Percentiles rank a stretch among this genome's conserved stretches.
These are phyloP conservation scores for Zootoca vivipara DNA, from an alignment of 2,113 vertebrate genomes.

Conservation along the genomic window DNA sequence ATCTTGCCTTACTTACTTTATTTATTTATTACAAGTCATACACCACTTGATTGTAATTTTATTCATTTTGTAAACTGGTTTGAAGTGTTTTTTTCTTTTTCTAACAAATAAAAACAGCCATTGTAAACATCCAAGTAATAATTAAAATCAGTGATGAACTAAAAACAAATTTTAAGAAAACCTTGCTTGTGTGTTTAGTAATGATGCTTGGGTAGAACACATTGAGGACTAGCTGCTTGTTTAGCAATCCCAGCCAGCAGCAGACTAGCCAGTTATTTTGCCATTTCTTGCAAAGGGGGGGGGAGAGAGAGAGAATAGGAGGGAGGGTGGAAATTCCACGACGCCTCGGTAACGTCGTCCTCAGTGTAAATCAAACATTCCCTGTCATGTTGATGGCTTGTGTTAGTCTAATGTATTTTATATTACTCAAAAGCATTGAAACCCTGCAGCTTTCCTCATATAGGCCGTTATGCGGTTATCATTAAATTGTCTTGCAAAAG, in stretches of 20 bases:
- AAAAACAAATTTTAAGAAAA: too few relatives aligned
- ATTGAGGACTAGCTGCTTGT: neutral
- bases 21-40: too few relatives aligned
- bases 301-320: neutral
- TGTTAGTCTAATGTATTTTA: constrained; percentile 90
- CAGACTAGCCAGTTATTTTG: constrained; percentile 77
- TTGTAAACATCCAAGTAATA: too few relatives aligned
- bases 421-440: constrained; percentile 85
- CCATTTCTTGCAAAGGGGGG: constrained; percentile 68
- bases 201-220: neutral
- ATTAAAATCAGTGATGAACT: too few relatives aligned
- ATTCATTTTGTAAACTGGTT: too few relatives aligned
- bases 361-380: constrained; percentile 86
- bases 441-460: constrained; percentile 86
- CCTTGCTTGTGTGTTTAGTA: neutral
- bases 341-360: constrained; percentile 71
- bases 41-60: too few relatives aligned
- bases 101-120: too few relatives aligned
- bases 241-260: constrained; percentile 75
- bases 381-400: constrained; percentile 87
- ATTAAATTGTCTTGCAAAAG: constrained; percentile 89
- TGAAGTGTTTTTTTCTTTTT: too few relatives aligned
- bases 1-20: too few relatives aligned
- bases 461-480: constrained; percentile 89
- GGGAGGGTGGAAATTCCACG: constrained; percentile 47